Base-by-base conservation (phyloP, 2,888 invertebrate species). In the Caenorhabditis sp. region DNA sequence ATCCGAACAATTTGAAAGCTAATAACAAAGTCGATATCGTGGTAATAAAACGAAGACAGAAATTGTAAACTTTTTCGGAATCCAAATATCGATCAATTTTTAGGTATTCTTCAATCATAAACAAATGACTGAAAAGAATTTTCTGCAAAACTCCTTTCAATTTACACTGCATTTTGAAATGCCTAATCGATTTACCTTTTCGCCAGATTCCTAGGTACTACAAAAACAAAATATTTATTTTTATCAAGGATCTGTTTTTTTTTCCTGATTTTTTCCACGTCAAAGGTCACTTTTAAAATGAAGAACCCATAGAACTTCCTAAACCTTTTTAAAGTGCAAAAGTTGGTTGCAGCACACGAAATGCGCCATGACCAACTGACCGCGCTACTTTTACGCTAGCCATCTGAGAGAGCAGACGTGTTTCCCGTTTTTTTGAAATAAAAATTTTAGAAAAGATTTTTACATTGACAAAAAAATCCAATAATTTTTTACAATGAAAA, bases 281-380 rank as follows among this genome's bases (percentile, higher is more conserved):
- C 17, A 43, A 43, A 43, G 14, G 6, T 10, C 43, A 43, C 17
- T 43, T 43, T 5, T 14, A 12, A 43, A 43, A 17, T 10, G 17
- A 43, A 43, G 17, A 43, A 51, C 21, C 17, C 17, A 55, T 55
- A 26, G 8, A 55, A 55, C 4, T 10, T 8, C 6, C 3, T 8
- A n/a, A 55, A 55, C 24, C n/a, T 55, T 55, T 5, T 26, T 6
- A 55, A 26, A 55, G 2, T 27, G 55, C 24, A 37, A 27, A 53
- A 66, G 66, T 66, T 62, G 66, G 43, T 66, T 62, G 14, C 37
- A n/a, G 66, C 66, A 70, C 70, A 53, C 43, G 19, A 62, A 70
- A 55, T 54, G 66, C 70, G 70, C 70, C 70, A 62, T 70, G 66
- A 70, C 70, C 70, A 70, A 55, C 61, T 70, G 70, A 70, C 66